Evolutionary conservation across 2,113 vertebrate species (phyloP), one percentile per base, ranked within the genome.

Genomic region (Saguinus imperator): DNA sequence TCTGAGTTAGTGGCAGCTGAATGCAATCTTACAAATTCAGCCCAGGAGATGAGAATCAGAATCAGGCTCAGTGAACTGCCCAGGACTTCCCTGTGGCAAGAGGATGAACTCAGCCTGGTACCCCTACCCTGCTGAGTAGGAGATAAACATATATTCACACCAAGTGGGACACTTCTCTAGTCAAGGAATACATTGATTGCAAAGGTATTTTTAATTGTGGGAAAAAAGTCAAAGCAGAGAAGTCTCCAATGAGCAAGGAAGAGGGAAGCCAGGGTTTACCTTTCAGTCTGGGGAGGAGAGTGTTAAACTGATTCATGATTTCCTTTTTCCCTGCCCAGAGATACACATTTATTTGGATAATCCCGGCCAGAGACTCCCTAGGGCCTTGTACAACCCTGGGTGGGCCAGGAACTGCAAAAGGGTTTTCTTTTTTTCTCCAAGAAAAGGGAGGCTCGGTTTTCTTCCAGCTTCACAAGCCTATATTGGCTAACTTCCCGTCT

Each of bases 331-430:
- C 77, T 89, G 43, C 86, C 82, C 35, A 55, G 17, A 3, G 40
- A 64, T 45, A 91, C 55, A 64, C 66, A 70, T 87, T 89, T 96
- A 96, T 96, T 94, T 97, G 87, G 87, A 89, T 80, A 97, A 94
- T 96, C 91, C 52, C 45, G 85, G 89, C 89, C 82, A 94, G 95
- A 94, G 91, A 50, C 66, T 96, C 96, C 94, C 92, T 5, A 55
- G 68, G 50, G 96, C 70, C 68, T 90, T 95, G 25, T 89, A 55
- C 68, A 95, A 88, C 66, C 68, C 73, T 97, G 95, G 94, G 96
- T 98, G 97, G 97, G 96, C 88, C 95, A 93, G 91, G 72, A 94
- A 75, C 68, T 72, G 50, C 50, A 40, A 89, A 70, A 90, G 25
- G 35, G 10, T 50, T 95, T 94, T 89, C 87, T 75, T 95, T 96